phyloP scores from a whole-genome alignment of 2,888 invertebrate species.

The Hyposoter didymator region DNA sequence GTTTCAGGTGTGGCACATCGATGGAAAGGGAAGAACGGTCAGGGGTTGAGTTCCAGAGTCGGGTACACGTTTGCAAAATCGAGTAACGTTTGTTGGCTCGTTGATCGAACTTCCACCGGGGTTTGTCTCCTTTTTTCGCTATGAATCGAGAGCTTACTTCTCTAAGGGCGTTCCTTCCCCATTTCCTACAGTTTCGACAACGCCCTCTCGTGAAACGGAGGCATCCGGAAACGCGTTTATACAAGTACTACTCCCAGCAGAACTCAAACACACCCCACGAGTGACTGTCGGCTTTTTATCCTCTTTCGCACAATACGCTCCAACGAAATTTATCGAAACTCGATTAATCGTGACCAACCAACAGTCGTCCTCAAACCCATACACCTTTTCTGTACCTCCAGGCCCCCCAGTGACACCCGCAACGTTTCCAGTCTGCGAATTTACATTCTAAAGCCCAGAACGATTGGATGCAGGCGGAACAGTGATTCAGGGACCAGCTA shows the following conservation, averaged over 20 bases:
- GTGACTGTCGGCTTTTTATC: constrained; percentile 38
- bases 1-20: constrained; percentile 75
- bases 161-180: constrained; percentile 9
- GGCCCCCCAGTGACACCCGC: background rate
- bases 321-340: constrained; percentile 66
- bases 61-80: constrained; percentile 13
- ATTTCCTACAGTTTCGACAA: background rate
- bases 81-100: constrained; percentile 31
- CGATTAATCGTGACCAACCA: constrained; percentile 65
- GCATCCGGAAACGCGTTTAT: constrained; percentile 11
- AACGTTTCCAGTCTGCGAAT: constrained; percentile 18
- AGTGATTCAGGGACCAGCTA: constrained; percentile 37
- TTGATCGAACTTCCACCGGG: constrained; percentile 43
- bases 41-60: background rate
- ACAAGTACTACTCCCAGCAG: constrained; percentile 56
- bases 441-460: constrained; percentile 39
- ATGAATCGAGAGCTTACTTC: background rate
- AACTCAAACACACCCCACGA: constrained; percentile 41
- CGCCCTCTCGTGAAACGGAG: background rate
- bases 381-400: background rate
- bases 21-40: constrained; percentile 29
- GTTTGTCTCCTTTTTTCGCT: constrained; percentile 32
- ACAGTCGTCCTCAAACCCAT: constrained; percentile 15
- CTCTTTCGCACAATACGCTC: constrained; percentile 38
- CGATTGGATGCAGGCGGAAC: constrained; percentile 2